A percentile compares a stretch with the other conserved stretches of the same genome.
Conservation (phyloP, 1,140 invertebrate species). For the Anoplolepis gracilipes region DNA sequence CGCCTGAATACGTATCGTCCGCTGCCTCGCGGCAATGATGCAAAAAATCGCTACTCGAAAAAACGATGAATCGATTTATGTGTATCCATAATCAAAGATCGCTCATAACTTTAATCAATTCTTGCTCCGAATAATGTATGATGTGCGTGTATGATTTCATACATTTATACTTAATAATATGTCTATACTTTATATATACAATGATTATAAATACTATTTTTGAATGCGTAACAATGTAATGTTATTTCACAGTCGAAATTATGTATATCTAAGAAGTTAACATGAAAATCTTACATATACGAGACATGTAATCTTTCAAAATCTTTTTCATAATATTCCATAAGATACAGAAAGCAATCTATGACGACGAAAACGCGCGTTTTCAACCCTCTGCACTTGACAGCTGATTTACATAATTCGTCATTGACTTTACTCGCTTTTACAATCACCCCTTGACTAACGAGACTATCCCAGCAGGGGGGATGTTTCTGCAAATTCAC, state of each 20-base stretch:
- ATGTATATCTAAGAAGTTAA: background rate
- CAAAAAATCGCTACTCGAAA: constrained; percentile 46
- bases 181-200: background rate
- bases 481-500: constrained; percentile 85
- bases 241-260: background rate
- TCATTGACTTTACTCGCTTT: constrained; percentile 69
- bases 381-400: constrained; percentile 60
- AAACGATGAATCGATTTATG: constrained; percentile 20
- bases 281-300: too few species aligned
- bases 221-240: background rate
- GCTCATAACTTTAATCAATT: background rate
- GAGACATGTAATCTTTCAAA: background rate
- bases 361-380: constrained; percentile 23
- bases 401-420: constrained; percentile 83
- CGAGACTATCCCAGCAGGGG: constrained; percentile 74
- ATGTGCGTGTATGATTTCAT: background rate
- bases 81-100: background rate
- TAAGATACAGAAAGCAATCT: constrained; percentile 30
- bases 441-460: constrained; percentile 77
- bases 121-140: background rate
- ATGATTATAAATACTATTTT: background rate
- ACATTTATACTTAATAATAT: background rate
- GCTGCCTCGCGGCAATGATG: constrained; percentile 18
- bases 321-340: background rate
- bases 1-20: constrained; percentile 6